Percentiles rank a stretch among this genome's conserved stretches.
Evolutionary conservation across 2,113 vertebrate species (phyloP).

Genomic region (Dromas ardeola): DNA sequence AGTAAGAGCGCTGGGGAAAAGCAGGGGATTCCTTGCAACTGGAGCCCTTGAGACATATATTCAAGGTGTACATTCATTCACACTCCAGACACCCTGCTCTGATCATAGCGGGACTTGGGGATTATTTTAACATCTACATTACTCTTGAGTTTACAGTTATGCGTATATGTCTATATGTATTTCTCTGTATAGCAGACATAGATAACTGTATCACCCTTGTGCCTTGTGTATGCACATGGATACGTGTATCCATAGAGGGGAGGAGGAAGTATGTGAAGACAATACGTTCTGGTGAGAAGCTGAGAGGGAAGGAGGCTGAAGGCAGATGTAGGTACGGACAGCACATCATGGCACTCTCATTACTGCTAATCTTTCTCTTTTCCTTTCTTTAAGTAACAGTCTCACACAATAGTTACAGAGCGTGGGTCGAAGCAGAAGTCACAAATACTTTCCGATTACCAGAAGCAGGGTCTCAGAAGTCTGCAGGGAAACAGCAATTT

Average conservation of each 20-base stretch:
- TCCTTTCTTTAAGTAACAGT: background rate
- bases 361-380: background rate
- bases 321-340: background rate
- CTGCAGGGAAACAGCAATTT: background rate
- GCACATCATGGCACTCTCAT: background rate
- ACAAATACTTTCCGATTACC: background rate
- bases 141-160: background rate
- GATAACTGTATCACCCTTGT: background rate
- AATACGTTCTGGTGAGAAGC: background rate
- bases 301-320: background rate
- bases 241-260: fast-evolving
- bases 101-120: background rate
- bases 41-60: fast-evolving
- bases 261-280: background rate
- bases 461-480: background rate
- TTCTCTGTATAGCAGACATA: background rate
- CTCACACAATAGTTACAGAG: background rate
- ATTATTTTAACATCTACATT: background rate
- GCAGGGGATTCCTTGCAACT: background rate
- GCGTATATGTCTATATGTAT: fast-evolving
- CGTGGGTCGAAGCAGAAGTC: background rate
- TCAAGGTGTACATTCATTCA: background rate
- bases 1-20: background rate
- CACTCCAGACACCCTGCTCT: background rate
- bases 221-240: background rate